phyloP scores from a whole-genome alignment of 2,113 vertebrate genomes.

The Arizona elegans region DNA sequence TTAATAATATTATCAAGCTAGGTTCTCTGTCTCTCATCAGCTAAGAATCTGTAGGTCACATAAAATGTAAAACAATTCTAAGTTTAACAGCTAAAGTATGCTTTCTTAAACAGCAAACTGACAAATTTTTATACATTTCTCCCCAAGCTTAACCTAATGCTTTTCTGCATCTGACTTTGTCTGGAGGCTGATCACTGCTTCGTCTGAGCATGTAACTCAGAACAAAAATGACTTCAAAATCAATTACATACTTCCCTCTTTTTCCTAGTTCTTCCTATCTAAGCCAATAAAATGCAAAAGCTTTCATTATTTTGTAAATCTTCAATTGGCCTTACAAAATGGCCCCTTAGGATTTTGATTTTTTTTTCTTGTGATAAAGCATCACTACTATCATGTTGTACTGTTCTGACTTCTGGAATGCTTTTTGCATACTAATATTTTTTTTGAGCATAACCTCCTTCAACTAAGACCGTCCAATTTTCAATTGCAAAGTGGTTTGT shows the following conservation, averaged over 20 bases:
- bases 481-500: rapidly evolving
- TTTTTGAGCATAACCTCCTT: not conserved
- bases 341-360: not conserved
- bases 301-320: not conserved
- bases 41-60: not conserved
- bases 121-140: not conserved
- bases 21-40: not conserved
- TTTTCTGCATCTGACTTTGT: not conserved
- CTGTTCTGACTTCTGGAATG: not conserved
- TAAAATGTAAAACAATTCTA: not conserved
- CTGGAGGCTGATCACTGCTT: not conserved
- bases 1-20: not conserved
- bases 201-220: not conserved
- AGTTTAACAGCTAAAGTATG: not conserved
- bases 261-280: not conserved
- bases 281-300: not conserved
- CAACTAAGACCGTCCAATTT: rapidly evolving
- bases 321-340: not conserved
- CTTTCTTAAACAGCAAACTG: not conserved
- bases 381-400: not conserved
- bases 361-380: not conserved
- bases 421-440: not conserved
- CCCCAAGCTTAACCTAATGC: not conserved
- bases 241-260: not conserved
- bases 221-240: not conserved